Base-by-base conservation (phyloP, 2,888 invertebrate genomes). In the Drosophila pullipes region DNA sequence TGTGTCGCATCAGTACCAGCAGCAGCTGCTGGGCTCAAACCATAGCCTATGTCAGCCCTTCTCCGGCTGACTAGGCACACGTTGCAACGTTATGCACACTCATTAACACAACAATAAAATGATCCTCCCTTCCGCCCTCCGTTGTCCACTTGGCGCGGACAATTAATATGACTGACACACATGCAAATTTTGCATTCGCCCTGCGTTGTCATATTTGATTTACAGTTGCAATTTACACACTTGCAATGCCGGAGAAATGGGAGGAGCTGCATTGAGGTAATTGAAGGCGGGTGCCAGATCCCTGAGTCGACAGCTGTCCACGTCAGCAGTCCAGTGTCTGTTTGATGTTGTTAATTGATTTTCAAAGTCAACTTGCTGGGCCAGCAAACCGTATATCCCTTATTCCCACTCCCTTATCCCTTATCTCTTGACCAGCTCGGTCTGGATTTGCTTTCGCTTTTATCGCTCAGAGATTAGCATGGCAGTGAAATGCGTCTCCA, bases 311-410 rank as follows among this genome's bases (percentile, higher is more conserved):
- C 84, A 89, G 84, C 84, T 89, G 90, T 83, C 85, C 78, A 83
- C 74, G 74, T 85, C 86, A 87, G 87, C 76, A 78, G n/a, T 76
- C 61, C 75, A 77, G 83, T 87, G 85, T 86, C 91, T 93, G 91
- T 93, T 93, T 93, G 93, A 93, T 93, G 93, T 93, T 93, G 92
- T 93, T 93, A 93, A 93, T 93, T 93, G 93, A 93, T 93, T 93
- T 93, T 92, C 92, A 93, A 93, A 93, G 92, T 93, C 91, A 91
- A 87, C 91, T 82, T 78, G 80, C 53, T 75, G 69, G 70, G 22
- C 74, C 74, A 78, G 54, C 70, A 72, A 76, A 66, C 68, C 44
- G 16, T 13, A 13, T 28, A 9, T 13, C 6, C 16, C 53, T 10
- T 13, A 1, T 18, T 22, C 7, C 52, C 39, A 2, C 16, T 10